Conservation (phyloP, 1,140 invertebrate species). For the Trinorchestia longiramus region DNA sequence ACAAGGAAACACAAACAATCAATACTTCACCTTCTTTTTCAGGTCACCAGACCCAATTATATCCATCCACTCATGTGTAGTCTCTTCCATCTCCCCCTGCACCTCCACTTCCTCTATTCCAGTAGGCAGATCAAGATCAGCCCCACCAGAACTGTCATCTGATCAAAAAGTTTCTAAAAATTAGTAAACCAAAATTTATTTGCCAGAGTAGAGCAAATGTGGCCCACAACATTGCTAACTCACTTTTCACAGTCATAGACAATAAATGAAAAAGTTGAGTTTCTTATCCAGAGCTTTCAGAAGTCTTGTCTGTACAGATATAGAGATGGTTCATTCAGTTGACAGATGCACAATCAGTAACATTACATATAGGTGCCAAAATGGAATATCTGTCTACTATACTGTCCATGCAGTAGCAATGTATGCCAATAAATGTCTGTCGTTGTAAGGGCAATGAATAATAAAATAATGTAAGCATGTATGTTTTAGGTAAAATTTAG, state of each 20-base stretch:
- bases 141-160: slow-evolving; percentile 19
- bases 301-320: background rate
- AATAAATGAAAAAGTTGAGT: background rate
- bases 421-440: too few relatives aligned
- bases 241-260: background rate
- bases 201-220: background rate
- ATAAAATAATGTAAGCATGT: too few relatives aligned
- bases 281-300: background rate
- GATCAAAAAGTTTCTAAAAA: background rate
- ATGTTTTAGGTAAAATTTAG: too few relatives aligned
- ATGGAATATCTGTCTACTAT: too few relatives aligned
- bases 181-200: background rate
- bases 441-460: too few relatives aligned
- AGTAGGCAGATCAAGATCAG: slow-evolving; percentile 19
- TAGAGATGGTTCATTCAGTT: background rate
- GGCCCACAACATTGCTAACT: background rate
- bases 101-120: slow-evolving; percentile 34
- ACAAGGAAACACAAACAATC: background rate
- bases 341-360: too few relatives aligned
- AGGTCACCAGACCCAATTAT: slow-evolving; percentile 47
- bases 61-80: slow-evolving; percentile 49
- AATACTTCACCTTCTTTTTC: slow-evolving; percentile 35
- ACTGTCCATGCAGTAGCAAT: too few relatives aligned
- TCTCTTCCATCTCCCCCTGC: slow-evolving; percentile 36
- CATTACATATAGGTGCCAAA: too few relatives aligned